A percentile compares a stretch with the other conserved stretches of the same genome.
phyloP scores from a whole-genome alignment of 2,888 invertebrate genomes.

The Volucella inanis region DNA sequence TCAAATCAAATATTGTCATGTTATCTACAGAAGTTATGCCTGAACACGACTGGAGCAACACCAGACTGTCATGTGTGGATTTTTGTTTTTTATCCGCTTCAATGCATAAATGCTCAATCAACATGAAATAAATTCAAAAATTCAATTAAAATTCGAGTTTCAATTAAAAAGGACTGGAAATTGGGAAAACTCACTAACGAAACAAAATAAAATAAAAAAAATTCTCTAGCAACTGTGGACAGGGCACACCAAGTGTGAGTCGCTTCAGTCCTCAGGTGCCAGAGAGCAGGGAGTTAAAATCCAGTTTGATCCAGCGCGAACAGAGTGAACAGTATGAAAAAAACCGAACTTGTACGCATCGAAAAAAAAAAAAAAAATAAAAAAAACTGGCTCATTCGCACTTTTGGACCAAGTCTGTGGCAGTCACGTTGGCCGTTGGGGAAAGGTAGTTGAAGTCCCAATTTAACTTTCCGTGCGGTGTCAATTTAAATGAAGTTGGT shows the following conservation, averaged over 20 bases:
- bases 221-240: constrained; percentile 14
- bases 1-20: constrained; percentile 74
- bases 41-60: constrained; percentile 54
- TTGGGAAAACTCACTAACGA: constrained; percentile 53
- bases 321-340: not conserved
- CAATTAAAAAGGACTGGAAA: constrained; percentile 75
- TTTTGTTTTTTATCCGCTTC: constrained; percentile 41
- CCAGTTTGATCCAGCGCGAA: constrained; percentile 30
- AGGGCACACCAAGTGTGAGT: constrained; percentile 21
- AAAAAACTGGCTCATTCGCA: too few relatives aligned
- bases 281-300: constrained; percentile 50
- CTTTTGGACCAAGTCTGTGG: too few relatives aligned
- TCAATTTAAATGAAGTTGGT: too few relatives aligned
- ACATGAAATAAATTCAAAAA: constrained; percentile 75
- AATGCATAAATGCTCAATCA: constrained; percentile 74
- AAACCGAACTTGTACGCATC: too few relatives aligned
- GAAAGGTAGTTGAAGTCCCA: too few relatives aligned
- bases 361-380: too few relatives aligned
- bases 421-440: too few relatives aligned
- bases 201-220: constrained; percentile 5
- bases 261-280: constrained; percentile 38
- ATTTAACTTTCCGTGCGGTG: too few relatives aligned
- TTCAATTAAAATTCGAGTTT: constrained; percentile 75
- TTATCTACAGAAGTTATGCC: constrained; percentile 71
- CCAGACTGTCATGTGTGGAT: constrained; percentile 19